Conservation (phyloP, 2,888 invertebrate genomes). For the Clitarchus hookeri region DNA sequence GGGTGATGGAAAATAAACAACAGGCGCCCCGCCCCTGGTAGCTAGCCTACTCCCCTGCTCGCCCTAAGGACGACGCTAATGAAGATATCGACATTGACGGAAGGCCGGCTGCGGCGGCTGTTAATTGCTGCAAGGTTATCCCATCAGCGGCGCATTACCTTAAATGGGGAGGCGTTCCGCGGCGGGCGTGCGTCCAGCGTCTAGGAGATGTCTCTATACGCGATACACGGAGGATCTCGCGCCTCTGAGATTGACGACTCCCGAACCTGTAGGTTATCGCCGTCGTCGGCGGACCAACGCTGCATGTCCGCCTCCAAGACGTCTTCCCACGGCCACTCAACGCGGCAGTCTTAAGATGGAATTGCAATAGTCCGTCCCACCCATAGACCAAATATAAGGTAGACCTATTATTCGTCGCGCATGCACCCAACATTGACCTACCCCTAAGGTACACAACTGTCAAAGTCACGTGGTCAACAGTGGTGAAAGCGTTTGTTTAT, state of each 20-base stretch:
- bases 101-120: background rate
- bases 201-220: background rate
- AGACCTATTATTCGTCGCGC: too few species aligned
- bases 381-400: too few species aligned
- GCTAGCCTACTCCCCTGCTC: background rate
- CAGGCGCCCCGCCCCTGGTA: background rate
- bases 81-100: constrained; percentile 14
- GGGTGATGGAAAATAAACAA: background rate
- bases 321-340: too few species aligned
- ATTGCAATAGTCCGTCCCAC: too few species aligned
- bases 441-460: too few species aligned
- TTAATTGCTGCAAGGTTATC: constrained; percentile 14
- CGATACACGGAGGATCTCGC: background rate
- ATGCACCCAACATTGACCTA: too few species aligned
- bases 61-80: background rate
- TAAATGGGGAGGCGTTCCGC: background rate
- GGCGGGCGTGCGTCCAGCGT: background rate
- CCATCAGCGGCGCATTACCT: background rate
- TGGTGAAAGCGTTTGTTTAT: too few species aligned
- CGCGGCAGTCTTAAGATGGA: too few species aligned
- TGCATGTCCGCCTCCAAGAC: too few species aligned
- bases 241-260: background rate
- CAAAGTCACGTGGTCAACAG: too few species aligned
- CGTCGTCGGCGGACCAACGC: too few species aligned
- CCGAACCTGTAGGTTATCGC: background rate